Evolutionary conservation across 2,113 vertebrate species (phyloP).

Genomic region (Thermophis baileyi): DNA sequence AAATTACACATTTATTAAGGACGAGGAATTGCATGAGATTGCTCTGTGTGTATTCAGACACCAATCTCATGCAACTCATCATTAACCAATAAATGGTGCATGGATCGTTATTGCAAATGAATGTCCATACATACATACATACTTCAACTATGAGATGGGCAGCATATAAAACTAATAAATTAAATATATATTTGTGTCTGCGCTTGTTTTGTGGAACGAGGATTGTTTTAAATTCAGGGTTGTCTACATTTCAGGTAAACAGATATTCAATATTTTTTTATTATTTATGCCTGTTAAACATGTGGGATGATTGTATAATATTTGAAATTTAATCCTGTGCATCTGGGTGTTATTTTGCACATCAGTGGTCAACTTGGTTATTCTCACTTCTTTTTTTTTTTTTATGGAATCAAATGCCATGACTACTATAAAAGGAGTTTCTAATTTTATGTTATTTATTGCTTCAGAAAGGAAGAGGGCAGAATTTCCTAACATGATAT

Average conservation of each 20-base stretch:
- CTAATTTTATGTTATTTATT: slow-evolving; percentile 72
- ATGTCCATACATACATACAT: not conserved
- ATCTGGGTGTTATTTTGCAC: slow-evolving; percentile 70
- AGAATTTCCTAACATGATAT: slow-evolving; percentile 67
- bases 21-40: not conserved
- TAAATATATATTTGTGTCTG: not conserved
- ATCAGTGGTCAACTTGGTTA: slow-evolving; percentile 64
- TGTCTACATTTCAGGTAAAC: not conserved
- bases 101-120: not conserved
- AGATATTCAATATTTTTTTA: not conserved
- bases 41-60: not conserved
- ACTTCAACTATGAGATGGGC: not conserved
- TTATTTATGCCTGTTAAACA: slow-evolving; percentile 47
- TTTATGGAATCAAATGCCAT: slow-evolving; percentile 68
- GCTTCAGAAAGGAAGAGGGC: slow-evolving; percentile 62
- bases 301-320: slow-evolving; percentile 56
- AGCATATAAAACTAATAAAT: not conserved
- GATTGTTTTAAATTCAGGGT: not conserved
- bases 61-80: not conserved
- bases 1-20: not conserved
- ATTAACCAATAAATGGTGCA: not conserved
- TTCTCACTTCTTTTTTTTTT: slow-evolving; percentile 80
- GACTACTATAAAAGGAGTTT: slow-evolving; percentile 69
- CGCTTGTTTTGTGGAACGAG: not conserved
- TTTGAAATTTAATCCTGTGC: slow-evolving; percentile 47